These are phyloP conservation scores for Tillus elongatus DNA, from an alignment of 2,888 invertebrate species.

Conservation along the genomic window DNA sequence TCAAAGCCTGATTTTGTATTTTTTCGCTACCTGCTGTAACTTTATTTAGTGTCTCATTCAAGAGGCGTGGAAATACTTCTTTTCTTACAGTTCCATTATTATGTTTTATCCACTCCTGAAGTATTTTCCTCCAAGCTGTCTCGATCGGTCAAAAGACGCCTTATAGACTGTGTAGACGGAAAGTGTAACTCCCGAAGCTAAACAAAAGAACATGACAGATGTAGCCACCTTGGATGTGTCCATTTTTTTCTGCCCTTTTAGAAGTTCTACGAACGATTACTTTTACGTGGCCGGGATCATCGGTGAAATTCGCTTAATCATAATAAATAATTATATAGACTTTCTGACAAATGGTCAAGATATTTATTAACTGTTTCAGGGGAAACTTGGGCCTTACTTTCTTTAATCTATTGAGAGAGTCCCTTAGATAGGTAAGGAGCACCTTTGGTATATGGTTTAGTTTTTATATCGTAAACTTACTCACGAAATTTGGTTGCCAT, in stretches of 20 bases:
- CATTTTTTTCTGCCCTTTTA: conserved; percentile 26
- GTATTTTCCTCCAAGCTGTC: no score
- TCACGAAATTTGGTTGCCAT: no score
- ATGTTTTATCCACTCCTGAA: conserved; percentile 12
- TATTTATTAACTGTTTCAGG: conserved; percentile 16
- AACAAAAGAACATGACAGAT: conserved; percentile 15
- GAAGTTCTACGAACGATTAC: conserved; percentile 14
- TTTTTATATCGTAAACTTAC: no score
- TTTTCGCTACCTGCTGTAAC: conserved; percentile 6
- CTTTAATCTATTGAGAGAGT: conserved; percentile 17
- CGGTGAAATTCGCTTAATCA: conserved; percentile 19
- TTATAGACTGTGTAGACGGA: conserved; percentile 17
- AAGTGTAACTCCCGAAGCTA: conserved; percentile 12
- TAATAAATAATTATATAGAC: conserved; percentile 18
- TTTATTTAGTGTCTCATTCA: conserved; percentile 15
- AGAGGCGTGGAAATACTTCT: conserved; percentile 16
- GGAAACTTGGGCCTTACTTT: conserved; percentile 16
- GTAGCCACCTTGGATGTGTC: conserved; percentile 17
- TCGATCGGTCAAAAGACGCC: no score
- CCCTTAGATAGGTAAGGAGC: no score
- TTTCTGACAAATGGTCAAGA: conserved; percentile 15
- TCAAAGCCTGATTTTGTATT: conserved; percentile 12
- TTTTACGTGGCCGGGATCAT: conserved; percentile 18
- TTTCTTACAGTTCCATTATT: conserved; percentile 14
- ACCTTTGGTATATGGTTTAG: no score